phyloP scores from a whole-genome alignment of 1,140 invertebrate species.

The Papilio polyxenes region DNA sequence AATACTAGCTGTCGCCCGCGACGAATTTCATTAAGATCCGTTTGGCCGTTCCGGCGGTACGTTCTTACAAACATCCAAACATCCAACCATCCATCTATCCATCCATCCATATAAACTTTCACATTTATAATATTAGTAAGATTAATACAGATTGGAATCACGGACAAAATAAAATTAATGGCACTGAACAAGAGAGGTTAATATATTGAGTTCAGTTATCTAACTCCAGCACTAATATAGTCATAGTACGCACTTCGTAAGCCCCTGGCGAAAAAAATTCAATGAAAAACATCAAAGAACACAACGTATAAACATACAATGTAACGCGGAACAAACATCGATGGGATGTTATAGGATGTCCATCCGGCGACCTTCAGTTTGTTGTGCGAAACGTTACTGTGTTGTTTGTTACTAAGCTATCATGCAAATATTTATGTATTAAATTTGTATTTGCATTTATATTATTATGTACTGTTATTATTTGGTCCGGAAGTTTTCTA shows the following conservation, averaged over 20 bases:
- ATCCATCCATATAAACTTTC: no score
- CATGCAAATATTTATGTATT: slow-evolving; percentile 19
- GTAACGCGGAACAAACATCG: slow-evolving; percentile 19
- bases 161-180: no score
- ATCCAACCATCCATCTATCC: no score
- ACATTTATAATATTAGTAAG: no score
- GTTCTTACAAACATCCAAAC: no score
- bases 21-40: no score
- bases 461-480: background rate
- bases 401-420: slow-evolving; percentile 12
- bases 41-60: no score
- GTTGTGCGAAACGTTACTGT: slow-evolving; percentile 16
- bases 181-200: background rate
- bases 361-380: slow-evolving; percentile 26
- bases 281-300: slow-evolving; percentile 1
- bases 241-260: background rate
- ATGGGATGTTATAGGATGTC: slow-evolving; percentile 25
- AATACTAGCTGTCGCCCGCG: no score
- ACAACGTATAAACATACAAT: background rate
- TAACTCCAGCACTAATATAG: background rate
- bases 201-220: no score
- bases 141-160: no score
- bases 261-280: slow-evolving; percentile 8
- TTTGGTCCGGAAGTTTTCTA: background rate
- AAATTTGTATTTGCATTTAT: background rate